Base-by-base conservation (phyloP, 2,797 vertebrate genomes). In the Dermochelys coriacea region DNA sequence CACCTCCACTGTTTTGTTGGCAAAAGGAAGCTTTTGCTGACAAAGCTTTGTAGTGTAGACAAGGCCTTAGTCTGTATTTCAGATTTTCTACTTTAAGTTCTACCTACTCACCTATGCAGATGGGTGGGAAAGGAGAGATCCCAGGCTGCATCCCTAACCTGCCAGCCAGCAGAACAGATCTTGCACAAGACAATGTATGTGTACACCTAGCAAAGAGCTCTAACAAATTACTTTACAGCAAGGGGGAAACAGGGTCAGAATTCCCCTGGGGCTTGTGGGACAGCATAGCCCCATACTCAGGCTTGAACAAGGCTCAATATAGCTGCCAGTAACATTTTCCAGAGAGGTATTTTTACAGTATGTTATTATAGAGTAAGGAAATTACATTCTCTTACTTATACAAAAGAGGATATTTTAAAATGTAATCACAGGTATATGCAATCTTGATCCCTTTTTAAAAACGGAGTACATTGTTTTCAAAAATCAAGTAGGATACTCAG, bases 321-420 rank as follows among this genome's bases (percentile, higher is more conserved):
- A 3, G 78, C 31, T 23, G 21, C 74, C 11, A 50, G 84, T 57
- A 11, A 86, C 82, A 12, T 3, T 77, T 96, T 81, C 1, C 12
- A 78, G 31, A 27, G n/a, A 89, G 82, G 94, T 82, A 1, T 0
- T 83, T 92, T 81, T 88, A 34, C 27, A 86, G 27, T 49, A n/a
- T 31, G 6, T 25, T 77, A 25, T 54, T 16, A 31, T 10, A 81
- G 77, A 94, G 1, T 31, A 81, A 47, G 88, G 14, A 83, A 84
- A 77, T 87, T 37, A 2, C 6, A 64, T 64, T 57, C 1, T 37
- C 87, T 89, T n/a, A n/a, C 81, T 91, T 85, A 5, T 5, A 10
- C 0, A 0, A 5, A 15, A 83, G 16, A 1, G 1, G 29, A 93
- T 85, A 78, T 0, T 0, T 75, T 47, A 27, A 41, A 75, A 75